These are phyloP conservation scores for Hippasteria phrygiana DNA, from an alignment of 53 echinoderm and acorn worm genomes.

Conservation along the genomic window DNA sequence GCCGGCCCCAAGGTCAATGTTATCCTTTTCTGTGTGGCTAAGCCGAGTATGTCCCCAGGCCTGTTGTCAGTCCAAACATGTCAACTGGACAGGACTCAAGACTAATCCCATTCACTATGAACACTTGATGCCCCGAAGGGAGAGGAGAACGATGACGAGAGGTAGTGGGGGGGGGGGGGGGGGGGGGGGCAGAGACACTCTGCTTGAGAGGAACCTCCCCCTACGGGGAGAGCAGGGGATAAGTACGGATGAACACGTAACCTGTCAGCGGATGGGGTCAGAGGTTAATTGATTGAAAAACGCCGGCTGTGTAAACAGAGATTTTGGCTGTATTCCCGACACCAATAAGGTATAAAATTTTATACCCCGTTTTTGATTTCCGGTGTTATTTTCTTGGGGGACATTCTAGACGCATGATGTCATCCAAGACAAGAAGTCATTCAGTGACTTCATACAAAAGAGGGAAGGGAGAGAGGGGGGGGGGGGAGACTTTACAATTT, in stretches of 20 bases:
- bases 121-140: not conserved
- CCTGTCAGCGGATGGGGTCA: conserved; percentile 21
- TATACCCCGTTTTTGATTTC: conserved; percentile 28
- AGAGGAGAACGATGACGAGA: not conserved
- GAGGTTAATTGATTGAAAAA: conserved; percentile 63
- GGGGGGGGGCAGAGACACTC: not conserved
- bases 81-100: not conserved
- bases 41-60: not conserved
- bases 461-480: too few species aligned
- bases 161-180: not conserved
- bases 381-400: not conserved
- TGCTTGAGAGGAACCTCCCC: too few species aligned
- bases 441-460: not conserved
- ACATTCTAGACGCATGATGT: conserved; percentile 7
- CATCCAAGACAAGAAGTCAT: not conserved
- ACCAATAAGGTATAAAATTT: conserved; percentile 64
- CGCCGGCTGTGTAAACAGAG: conserved; percentile 61
- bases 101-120: conserved; percentile 21
- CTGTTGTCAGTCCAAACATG: conserved; percentile 40
- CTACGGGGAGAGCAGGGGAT: too few species aligned
- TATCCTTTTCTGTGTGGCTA: conserved; percentile 6
- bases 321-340: conserved; percentile 13
- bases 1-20: conserved; percentile 9
- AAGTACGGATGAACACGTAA: conserved; percentile 4
- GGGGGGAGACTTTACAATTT: not conserved